Conservation (phyloP, 2,113 vertebrate species). For the Phaetusa simplex region DNA sequence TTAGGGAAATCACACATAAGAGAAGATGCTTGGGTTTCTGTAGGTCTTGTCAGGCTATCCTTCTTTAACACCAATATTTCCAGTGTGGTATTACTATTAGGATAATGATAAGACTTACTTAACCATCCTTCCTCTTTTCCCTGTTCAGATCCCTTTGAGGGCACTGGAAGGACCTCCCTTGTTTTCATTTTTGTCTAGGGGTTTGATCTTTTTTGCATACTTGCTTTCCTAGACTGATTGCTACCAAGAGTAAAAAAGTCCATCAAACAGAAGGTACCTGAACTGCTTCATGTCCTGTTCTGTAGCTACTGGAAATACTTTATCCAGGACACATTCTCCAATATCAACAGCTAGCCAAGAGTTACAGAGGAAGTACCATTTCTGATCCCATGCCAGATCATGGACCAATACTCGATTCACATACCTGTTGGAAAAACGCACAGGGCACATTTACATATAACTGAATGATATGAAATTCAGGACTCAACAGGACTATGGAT, state of each 20-base stretch:
- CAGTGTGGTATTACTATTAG: neutral
- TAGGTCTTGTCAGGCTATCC: neutral
- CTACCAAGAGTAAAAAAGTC: neutral
- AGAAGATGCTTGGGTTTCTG: neutral
- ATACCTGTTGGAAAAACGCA: slow-evolving; percentile 78
- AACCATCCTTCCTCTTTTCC: neutral
- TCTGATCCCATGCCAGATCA: slow-evolving; percentile 83
- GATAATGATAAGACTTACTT: neutral
- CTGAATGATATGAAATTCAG: neutral
- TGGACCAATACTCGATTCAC: slow-evolving; percentile 88
- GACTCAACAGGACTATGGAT: neutral
- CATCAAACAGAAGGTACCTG: slow-evolving; percentile 74
- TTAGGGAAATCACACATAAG: neutral
- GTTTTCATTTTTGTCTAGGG: neutral
- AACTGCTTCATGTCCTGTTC: slow-evolving; percentile 90
- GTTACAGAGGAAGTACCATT: slow-evolving; percentile 94
- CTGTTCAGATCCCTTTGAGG: neutral
- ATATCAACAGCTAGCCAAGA: slow-evolving; percentile 91
- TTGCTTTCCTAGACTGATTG: neutral
- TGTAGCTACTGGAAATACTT: slow-evolving; percentile 87
- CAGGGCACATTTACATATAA: neutral
- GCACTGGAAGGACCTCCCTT: neutral
- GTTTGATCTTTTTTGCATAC: neutral
- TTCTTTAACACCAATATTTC: neutral
- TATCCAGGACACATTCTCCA: slow-evolving; percentile 89